Base-by-base conservation (phyloP, 2,888 invertebrate species). In the Neoaliturus tenellus region DNA sequence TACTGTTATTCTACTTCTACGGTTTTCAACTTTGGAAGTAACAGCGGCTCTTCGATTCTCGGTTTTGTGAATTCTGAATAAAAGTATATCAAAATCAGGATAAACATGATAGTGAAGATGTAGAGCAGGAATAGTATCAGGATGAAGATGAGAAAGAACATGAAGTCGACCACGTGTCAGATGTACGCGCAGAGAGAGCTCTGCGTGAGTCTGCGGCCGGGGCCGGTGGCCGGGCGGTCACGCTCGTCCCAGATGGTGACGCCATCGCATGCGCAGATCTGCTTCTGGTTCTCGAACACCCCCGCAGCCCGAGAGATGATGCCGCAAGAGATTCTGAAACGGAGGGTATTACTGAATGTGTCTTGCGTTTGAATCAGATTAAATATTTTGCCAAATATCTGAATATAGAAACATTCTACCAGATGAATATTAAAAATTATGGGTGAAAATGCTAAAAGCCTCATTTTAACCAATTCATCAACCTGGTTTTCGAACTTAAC, bases 181-280 rank as follows among this genome's bases (percentile, higher is more conserved):
- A 78, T 48, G 55, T 78, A 78, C 31, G 78, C 35, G 25, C 78
- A 78, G 20, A 78, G 78, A 5, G 78, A 78, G 33, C 78, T 78
- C 25, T 78, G 78, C 8, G 78, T 78, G 5, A 35, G 31, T 35
- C 78, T 28, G 6, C 78, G 78, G 8, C 78, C 78, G 23, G 78
- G 28, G 3, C 78, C 78, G 31, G 55, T 55, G 33, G 55, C 78
- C 17, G 78, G 78, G n/a, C 78, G 51, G 33, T 78, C 78, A 17
- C 78, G 23, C 78, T 98, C 98, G 89, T 98, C 97, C 98, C 98
- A 98, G 12, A 98, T 92, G 0, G 96, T 94, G 0, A 96, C 93
- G 0, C 98, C 98, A 91, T 97, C 97, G 90, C 98, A 98, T 0
- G 96, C 95, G 91, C 98, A 98, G 81, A 98, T 95, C 14, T 95